A percentile compares a stretch with the other conserved stretches of the same genome.
phyloP scores from a whole-genome alignment of 1,140 invertebrate genomes.

The Pseudobourletiella spinata region DNA sequence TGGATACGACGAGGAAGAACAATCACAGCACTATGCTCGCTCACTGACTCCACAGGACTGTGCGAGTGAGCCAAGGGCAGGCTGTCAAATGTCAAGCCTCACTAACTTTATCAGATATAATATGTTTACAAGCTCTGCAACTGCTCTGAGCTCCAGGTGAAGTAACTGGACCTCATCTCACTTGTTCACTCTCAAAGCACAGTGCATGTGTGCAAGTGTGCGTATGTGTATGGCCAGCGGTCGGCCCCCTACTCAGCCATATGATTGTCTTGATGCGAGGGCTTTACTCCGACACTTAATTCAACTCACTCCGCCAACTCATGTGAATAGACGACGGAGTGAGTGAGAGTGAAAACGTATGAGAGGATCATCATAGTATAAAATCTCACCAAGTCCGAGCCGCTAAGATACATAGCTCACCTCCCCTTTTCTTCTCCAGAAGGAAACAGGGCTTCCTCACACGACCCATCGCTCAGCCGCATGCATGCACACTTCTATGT shows the following conservation, averaged over 20 bases:
- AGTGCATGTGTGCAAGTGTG: neutral
- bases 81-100: conserved; percentile 3
- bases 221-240: too few species aligned
- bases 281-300: too few species aligned
- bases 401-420: too few species aligned
- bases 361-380: too few species aligned
- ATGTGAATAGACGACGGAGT: too few species aligned
- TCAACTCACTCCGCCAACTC: too few species aligned
- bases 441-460: too few species aligned
- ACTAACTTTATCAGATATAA: neutral
- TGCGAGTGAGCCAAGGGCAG: neutral
- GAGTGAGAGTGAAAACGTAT: too few species aligned
- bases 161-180: neutral
- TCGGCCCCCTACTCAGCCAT: too few species aligned
- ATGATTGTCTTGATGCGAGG: too few species aligned
- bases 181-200: neutral
- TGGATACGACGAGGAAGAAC: too few species aligned
- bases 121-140: neutral
- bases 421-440: neutral
- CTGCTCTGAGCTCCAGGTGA: neutral
- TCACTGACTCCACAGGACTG: neutral
- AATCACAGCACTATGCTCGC: neutral
- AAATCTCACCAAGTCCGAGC: too few species aligned
- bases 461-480: neutral
- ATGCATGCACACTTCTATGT: neutral